These are phyloP conservation scores for Dasyprocta punctata DNA, from an alignment of 2,113 vertebrate genomes.

Conservation along the genomic window DNA sequence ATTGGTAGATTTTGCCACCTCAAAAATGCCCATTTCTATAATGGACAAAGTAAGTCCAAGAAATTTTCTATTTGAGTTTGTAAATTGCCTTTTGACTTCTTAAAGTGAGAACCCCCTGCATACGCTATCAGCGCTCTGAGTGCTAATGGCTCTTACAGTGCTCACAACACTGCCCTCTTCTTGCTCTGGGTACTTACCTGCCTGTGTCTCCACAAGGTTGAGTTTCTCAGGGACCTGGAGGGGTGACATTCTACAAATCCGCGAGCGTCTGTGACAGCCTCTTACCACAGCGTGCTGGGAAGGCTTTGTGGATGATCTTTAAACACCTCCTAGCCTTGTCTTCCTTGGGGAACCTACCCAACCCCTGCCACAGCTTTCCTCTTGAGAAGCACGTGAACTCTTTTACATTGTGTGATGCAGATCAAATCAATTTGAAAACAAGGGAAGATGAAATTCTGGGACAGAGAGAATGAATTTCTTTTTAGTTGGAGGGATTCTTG, in stretches of 20 bases:
- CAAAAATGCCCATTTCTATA: not conserved
- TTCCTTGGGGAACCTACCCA: not conserved
- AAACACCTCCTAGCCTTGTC: not conserved
- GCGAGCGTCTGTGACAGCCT: not conserved
- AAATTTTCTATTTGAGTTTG: not conserved
- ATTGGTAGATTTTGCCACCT: not conserved
- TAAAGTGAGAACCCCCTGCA: not conserved
- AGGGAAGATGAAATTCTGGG: not conserved
- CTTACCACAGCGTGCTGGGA: not conserved
- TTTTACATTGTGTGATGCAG: not conserved
- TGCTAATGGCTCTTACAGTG: not conserved
- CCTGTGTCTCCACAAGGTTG: not conserved
- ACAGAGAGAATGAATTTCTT: not conserved
- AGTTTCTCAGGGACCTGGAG: not conserved
- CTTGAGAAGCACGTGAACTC: not conserved
- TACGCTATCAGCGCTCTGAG: not conserved
- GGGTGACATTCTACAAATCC: not conserved
- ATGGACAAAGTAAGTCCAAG: not conserved
- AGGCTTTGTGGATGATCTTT: not conserved
- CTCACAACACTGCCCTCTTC: not conserved
- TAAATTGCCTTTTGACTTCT: conserved; percentile 28
- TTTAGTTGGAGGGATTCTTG: not conserved
- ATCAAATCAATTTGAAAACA: conserved; percentile 1
- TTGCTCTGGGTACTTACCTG: not conserved
- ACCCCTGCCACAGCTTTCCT: not conserved